Conservation (phyloP, 2,113 vertebrate species). For the Daubentonia madagascariensis region DNA sequence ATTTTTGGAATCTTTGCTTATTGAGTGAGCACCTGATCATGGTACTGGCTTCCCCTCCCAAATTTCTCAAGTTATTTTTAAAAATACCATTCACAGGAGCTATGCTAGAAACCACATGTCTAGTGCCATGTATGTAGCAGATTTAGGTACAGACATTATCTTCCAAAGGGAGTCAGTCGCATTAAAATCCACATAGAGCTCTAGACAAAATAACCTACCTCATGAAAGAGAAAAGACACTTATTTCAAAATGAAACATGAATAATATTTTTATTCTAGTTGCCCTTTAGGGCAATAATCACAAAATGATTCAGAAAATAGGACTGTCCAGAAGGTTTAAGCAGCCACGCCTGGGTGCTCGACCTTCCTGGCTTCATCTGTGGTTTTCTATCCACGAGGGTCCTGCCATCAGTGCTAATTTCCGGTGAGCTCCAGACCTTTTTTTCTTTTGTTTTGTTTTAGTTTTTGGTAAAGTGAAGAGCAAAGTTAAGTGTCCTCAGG, state of each 20-base stretch:
- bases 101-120: neutral
- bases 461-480: neutral
- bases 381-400: too few relatives aligned
- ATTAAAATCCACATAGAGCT: neutral
- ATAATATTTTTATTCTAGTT: neutral
- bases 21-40: neutral
- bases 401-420: accelerated
- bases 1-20: neutral
- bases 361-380: neutral
- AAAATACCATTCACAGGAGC: neutral
- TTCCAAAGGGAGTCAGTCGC: neutral
- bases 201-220: neutral
- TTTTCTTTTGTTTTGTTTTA: neutral
- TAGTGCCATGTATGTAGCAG: accelerated
- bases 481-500: neutral
- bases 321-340: too few relatives aligned
- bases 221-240: neutral
- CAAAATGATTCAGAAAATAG: neutral
- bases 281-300: neutral
- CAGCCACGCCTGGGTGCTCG: too few relatives aligned
- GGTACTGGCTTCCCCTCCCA: neutral
- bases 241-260: neutral
- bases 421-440: neutral
- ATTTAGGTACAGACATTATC: neutral
- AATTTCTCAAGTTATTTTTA: neutral